Evolutionary conservation across 2,888 invertebrate species (phyloP).

Genomic region (Therioaphis trifolii): DNA sequence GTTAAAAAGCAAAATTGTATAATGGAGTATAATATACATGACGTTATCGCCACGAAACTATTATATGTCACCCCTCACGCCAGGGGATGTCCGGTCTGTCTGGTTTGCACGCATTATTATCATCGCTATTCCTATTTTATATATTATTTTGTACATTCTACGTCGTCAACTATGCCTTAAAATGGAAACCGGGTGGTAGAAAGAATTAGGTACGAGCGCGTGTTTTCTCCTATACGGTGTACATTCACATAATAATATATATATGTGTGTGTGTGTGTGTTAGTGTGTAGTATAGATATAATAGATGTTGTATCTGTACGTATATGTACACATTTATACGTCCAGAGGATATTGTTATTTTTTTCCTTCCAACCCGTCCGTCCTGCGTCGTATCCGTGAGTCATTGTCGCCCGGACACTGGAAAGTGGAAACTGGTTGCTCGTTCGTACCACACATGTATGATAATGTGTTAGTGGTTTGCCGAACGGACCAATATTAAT

Average conservation of each 20-base stretch:
- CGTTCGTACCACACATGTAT: neutral
- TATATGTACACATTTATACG: neutral
- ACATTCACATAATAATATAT: neutral
- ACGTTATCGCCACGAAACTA: too few relatives aligned
- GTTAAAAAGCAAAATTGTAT: too few relatives aligned
- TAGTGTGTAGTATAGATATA: neutral
- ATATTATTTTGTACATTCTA: neutral
- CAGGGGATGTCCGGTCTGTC: neutral
- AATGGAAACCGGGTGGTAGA: conserved; percentile 38
- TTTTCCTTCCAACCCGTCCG: neutral
- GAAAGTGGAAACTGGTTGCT: conserved; percentile 39
- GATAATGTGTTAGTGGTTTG: neutral
- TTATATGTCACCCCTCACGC: too few relatives aligned
- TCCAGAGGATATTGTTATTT: conserved; percentile 17
- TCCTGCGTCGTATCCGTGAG: neutral
- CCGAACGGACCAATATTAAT: neutral
- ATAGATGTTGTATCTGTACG: neutral
- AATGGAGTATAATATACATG: too few relatives aligned
- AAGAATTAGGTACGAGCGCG: neutral
- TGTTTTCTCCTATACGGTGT: conserved; percentile 20
- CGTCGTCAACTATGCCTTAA: conserved; percentile 33
- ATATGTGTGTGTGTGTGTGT: neutral
- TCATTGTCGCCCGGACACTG: conserved; percentile 45
- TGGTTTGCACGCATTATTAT: neutral
- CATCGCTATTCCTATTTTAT: neutral